Evolutionary conservation across 2,797 vertebrate species (phyloP).

Genomic region (Aulostomus chinensis): DNA sequence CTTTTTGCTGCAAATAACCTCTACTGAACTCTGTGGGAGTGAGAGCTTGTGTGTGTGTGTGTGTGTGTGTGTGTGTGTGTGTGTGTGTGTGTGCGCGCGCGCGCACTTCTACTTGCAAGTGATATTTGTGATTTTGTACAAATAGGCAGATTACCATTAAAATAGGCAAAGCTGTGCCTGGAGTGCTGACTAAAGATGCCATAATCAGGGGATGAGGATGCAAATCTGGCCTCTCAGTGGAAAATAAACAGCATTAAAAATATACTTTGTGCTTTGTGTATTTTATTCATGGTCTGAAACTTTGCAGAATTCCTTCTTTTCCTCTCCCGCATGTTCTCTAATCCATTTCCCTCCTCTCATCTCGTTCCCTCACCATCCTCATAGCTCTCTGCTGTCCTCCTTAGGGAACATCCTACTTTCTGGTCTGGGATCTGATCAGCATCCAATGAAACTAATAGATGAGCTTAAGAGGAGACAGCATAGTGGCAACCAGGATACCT

Average conservation of each 20-base stretch:
- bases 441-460: slow-evolving; percentile 45
- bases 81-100: not conserved
- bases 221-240: slow-evolving; percentile 63
- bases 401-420: slow-evolving; percentile 38
- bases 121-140: slow-evolving; percentile 40
- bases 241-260: slow-evolving; percentile 66
- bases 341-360: slow-evolving; percentile 17
- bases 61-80: slow-evolving; percentile 1
- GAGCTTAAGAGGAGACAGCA: slow-evolving; percentile 46
- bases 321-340: slow-evolving; percentile 9
- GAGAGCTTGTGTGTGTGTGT: slow-evolving; percentile 1
- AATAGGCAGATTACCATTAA: slow-evolving; percentile 56
- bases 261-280: slow-evolving; percentile 56
- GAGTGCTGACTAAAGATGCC: slow-evolving; percentile 58
- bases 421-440: slow-evolving; percentile 47
- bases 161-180: slow-evolving; percentile 52
- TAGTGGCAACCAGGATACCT: not conserved
- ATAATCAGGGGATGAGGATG: slow-evolving; percentile 66
- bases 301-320: slow-evolving; percentile 31
- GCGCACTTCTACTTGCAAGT: slow-evolving; percentile 10
- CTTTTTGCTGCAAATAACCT: slow-evolving; percentile 38
- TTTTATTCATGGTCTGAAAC: slow-evolving; percentile 59
- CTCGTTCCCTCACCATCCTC: slow-evolving; percentile 11
- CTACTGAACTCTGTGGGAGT: not conserved
- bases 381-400: slow-evolving; percentile 31